Conservation (phyloP, 2,888 invertebrate genomes). For the Trichopria drosophilae region DNA sequence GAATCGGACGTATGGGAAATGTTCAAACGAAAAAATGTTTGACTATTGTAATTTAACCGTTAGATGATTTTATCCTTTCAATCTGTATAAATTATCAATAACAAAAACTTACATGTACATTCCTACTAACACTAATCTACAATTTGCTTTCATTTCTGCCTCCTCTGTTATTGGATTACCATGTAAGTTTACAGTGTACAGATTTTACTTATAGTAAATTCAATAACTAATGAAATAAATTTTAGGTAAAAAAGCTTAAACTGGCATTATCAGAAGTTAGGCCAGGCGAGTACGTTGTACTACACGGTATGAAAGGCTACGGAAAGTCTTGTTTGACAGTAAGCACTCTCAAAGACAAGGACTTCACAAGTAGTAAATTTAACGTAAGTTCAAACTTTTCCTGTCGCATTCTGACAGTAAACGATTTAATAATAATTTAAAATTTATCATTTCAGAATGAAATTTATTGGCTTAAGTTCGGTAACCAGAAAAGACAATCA, state of each 20-base stretch:
- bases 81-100: too few species aligned
- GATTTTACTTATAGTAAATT: background rate
- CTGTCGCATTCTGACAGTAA: slow-evolving; percentile 1
- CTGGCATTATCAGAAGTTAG: slow-evolving; percentile 58
- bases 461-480: slow-evolving; percentile 60
- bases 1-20: too few species aligned
- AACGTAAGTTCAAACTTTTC: slow-evolving; percentile 49
- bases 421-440: slow-evolving; percentile 2
- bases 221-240: slow-evolving; percentile 18
- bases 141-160: too few species aligned
- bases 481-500: slow-evolving; percentile 49
- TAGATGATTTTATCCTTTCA: too few species aligned
- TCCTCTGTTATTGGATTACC: too few species aligned
- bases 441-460: slow-evolving; percentile 50
- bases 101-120: too few species aligned
- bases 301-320: slow-evolving; percentile 77
- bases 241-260: slow-evolving; percentile 62
- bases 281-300: slow-evolving; percentile 64
- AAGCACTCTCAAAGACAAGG: slow-evolving; percentile 62
- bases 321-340: slow-evolving; percentile 73
- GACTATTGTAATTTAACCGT: too few species aligned
- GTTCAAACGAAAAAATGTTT: too few species aligned
- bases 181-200: too few species aligned
- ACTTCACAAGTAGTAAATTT: slow-evolving; percentile 62
- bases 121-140: too few species aligned